Percentiles rank a stretch among this genome's conserved stretches.
Evolutionary conservation across 2,113 vertebrate species (phyloP).

Genomic region (Peucedramus taeniatus): DNA sequence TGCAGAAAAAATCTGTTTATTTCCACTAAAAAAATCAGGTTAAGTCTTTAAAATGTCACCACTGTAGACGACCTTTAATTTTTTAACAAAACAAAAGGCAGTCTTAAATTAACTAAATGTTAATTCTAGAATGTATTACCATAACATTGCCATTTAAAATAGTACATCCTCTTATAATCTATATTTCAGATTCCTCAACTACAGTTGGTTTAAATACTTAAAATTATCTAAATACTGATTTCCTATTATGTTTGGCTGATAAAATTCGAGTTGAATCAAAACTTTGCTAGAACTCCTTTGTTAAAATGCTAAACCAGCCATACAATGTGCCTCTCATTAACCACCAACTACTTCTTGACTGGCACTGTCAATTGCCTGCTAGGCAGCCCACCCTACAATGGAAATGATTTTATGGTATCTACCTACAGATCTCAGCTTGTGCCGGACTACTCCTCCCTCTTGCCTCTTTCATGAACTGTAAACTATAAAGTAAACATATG

Average conservation of each 20-base stretch:
- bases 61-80: constrained; percentile 8
- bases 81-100: constrained; percentile 27
- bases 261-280: not conserved
- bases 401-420: not conserved
- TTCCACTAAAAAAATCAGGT: not conserved
- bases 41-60: constrained; percentile 14
- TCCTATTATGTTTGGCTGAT: not conserved
- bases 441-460: not conserved
- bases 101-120: constrained; percentile 27
- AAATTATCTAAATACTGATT: constrained; percentile 4
- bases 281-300: not conserved
- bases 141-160: constrained; percentile 39
- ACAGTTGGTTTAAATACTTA: not conserved
- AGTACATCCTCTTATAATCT: not conserved
- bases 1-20: not conserved
- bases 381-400: not conserved
- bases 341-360: not conserved
- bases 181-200: not conserved
- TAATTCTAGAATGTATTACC: constrained; percentile 37
- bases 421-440: not conserved
- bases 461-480: constrained; percentile 37
- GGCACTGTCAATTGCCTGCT: not conserved
- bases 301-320: not conserved
- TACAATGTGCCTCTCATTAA: not conserved
- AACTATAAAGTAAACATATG: not conserved